Base-by-base conservation (phyloP, 1,140 invertebrate species). In the Mycetomoellerius zeteki region DNA sequence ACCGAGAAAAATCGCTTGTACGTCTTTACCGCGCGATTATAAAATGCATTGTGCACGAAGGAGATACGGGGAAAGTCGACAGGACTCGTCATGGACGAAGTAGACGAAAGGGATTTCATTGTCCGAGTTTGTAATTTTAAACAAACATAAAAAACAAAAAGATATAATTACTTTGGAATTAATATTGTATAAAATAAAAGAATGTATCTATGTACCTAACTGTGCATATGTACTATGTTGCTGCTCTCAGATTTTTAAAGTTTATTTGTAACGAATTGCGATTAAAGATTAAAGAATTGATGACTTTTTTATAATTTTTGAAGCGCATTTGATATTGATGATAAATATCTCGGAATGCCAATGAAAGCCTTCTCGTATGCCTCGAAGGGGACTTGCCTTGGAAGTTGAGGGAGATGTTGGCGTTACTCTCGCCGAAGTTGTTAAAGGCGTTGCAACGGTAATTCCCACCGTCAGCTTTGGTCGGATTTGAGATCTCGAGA, bases 361-460 rank as follows among this genome's bases (percentile, higher is more conserved):
- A 89, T 60, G 86, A 91, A 69, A 84, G n/a, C 27, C 71, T 65
- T 82, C 30, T 75, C 52, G 58, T n/a, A 43, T 24, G 76, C 85
- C 80, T 86, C 86, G 86, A 76, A 24, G 19, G 73, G 92, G 92
- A 95, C 96, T 96, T 98, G 99, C 98, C 98, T 98, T 99, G 98
- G 96, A 99, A 99, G 96, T 99, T 99, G 91, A 99, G 97, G 91
- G 99, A 98, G 96, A 99, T 99, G 96, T 99, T 99, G 90, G 99
- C 99, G 97, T 99, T 99, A 96, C 98, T 99, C 96, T 99, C 99
- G 95, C 99, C 99, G 95, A 98, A 98, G 95, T 98, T 97, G 97
- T 99, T 99, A 96, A 99, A 98, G 86, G 99, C 99, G 96, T 99
- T 99, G 96, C 99, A 99, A 93, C 99, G 97, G 96, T 99, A 99